A percentile compares a stretch with the other conserved stretches of the same genome.
These are phyloP conservation scores for Euwallacea fornicatus DNA, from an alignment of 1,140 invertebrate species.

Conservation along the genomic window DNA sequence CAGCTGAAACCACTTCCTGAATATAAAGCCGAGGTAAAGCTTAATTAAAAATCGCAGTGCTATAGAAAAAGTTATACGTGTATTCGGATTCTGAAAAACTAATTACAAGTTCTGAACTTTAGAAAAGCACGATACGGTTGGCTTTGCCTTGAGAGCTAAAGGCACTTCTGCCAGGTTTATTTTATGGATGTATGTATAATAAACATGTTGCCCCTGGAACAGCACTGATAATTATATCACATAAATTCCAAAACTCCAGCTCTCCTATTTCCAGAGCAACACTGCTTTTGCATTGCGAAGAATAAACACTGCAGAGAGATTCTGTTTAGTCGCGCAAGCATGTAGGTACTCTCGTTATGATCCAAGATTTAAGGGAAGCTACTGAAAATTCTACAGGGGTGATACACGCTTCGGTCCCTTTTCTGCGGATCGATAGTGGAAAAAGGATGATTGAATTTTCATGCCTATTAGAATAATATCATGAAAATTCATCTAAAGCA, in stretches of 20 bases:
- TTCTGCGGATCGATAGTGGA: too few species aligned
- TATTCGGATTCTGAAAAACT: slow-evolving; percentile 49
- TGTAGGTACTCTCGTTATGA: too few species aligned
- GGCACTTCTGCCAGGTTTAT: slow-evolving; percentile 35
- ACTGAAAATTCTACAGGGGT: too few species aligned
- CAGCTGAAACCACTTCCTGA: slow-evolving; percentile 49
- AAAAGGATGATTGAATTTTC: slow-evolving; percentile 27
- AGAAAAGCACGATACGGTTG: slow-evolving; percentile 44
- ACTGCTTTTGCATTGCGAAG: too few species aligned
- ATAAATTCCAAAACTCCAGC: slow-evolving; percentile 17
- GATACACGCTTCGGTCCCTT: too few species aligned
- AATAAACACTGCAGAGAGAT: too few species aligned
- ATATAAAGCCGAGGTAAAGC: slow-evolving; percentile 48
- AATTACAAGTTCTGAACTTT: slow-evolving; percentile 54
- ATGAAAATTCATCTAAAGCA: slow-evolving; percentile 39
- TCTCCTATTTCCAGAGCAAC: neutral
- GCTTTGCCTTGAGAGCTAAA: slow-evolving; percentile 43
- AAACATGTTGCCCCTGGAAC: slow-evolving; percentile 31
- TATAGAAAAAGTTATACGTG: slow-evolving; percentile 47
- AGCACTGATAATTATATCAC: slow-evolving; percentile 27
- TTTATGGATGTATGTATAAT: slow-evolving; percentile 36
- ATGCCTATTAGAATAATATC: slow-evolving; percentile 35
- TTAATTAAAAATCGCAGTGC: slow-evolving; percentile 52
- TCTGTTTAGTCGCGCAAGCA: too few species aligned
- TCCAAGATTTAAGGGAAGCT: too few species aligned